phyloP scores from a whole-genome alignment of 2,113 vertebrate genomes.

The Maccullochella peelii region DNA sequence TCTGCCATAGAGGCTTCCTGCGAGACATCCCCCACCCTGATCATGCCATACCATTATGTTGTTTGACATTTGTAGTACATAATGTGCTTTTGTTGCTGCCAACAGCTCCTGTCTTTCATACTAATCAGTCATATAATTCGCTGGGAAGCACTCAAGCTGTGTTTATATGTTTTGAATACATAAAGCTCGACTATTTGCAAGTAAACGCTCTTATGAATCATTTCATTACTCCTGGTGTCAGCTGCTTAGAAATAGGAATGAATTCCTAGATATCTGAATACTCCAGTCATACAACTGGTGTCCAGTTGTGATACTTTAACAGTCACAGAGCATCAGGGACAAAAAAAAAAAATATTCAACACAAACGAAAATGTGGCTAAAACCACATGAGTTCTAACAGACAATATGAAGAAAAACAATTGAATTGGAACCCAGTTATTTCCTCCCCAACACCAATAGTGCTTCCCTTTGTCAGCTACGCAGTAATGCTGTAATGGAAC shows the following conservation, averaged over 20 bases:
- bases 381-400: constrained; percentile 9
- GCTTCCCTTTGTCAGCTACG: constrained; percentile 61
- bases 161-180: constrained; percentile 46
- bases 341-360: no score
- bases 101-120: constrained; percentile 42
- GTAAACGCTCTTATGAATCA: constrained; percentile 42
- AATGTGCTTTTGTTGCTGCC: constrained; percentile 44
- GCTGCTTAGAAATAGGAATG: constrained; percentile 15
- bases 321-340: neutral
- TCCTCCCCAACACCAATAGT: constrained; percentile 31
- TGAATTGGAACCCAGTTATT: constrained; percentile 40
- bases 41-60: constrained; percentile 33
- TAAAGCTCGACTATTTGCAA: constrained; percentile 42
- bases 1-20: neutral
- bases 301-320: neutral
- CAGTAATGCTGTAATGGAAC: constrained; percentile 66
- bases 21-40: constrained; percentile 1
- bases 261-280: constrained; percentile 1
- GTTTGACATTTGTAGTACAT: constrained; percentile 57
- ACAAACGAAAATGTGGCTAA: no score
- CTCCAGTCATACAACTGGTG: neutral
- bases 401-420: constrained; percentile 24
- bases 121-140: constrained; percentile 49
- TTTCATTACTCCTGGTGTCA: constrained; percentile 44
- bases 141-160: constrained; percentile 32